Evolutionary conservation across 2,888 invertebrate species (phyloP).

Genomic region (Agriopis leucophaearia): DNA sequence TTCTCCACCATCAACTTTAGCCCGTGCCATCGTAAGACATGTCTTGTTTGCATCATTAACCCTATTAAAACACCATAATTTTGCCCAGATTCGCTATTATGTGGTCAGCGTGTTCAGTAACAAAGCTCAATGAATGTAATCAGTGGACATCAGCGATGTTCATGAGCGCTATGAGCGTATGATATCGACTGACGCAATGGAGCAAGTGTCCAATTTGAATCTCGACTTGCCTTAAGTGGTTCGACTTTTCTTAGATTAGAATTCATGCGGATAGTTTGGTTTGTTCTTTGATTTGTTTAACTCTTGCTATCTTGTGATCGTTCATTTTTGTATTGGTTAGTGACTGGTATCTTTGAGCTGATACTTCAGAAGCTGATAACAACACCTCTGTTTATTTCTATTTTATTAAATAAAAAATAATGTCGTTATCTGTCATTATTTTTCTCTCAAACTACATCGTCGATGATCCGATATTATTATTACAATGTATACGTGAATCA

Average conservation of each 20-base stretch:
- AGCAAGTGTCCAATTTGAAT: conserved; percentile 82
- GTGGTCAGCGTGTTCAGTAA: conserved; percentile 67
- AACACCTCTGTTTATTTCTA: too few species aligned
- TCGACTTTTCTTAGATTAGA: conserved; percentile 80
- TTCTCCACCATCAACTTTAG: conserved; percentile 50
- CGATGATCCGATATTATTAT: too few species aligned
- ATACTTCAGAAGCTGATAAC: not conserved
- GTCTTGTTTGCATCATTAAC: conserved; percentile 67
- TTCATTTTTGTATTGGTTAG: conserved; percentile 24
- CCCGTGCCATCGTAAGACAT: conserved; percentile 51
- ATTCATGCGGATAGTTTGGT: conserved; percentile 55
- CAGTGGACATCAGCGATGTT: conserved; percentile 59
- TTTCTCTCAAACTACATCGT: too few species aligned
- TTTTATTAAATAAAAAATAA: too few species aligned
- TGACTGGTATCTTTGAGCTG: conserved; percentile 8
- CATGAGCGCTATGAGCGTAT: conserved; percentile 57
- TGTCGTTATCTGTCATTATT: too few species aligned
- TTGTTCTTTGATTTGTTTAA: conserved; percentile 6
- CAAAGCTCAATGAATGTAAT: conserved; percentile 77
- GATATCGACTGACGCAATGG: conserved; percentile 79
- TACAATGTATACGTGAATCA: too few species aligned
- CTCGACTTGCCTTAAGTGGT: conserved; percentile 79
- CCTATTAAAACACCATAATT: conserved; percentile 74
- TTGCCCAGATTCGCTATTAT: conserved; percentile 72
- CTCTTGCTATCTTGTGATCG: conserved; percentile 10